Base-by-base conservation (phyloP, 1,140 invertebrate genomes). In the Pseudachorutes palmiensis region DNA sequence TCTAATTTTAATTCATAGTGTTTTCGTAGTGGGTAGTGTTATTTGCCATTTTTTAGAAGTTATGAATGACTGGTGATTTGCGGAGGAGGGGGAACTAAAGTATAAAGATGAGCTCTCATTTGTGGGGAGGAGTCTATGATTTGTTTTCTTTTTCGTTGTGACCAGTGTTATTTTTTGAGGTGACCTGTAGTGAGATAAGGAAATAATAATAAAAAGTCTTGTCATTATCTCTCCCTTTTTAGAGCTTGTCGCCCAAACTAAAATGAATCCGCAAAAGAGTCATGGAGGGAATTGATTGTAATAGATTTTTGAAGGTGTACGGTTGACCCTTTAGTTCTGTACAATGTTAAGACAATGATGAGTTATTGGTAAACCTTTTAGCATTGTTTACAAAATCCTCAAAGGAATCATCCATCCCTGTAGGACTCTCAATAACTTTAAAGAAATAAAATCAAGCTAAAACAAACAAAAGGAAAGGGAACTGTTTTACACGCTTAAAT, bases 381-480 rank as follows among this genome's bases (percentile, higher is more conserved):
- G 51, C 51, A 55, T 55, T 55, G 24, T 55, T 55, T 55, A 55
- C 51, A 26, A 55, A 14, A 45, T 45, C 36, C 36, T 19, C 36
- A 45, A 45, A 9, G 19, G 36, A 45, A 45, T 45, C 9, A 45
- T 45, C 9, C 36, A 12, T 45, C 36, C 36, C 19, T 45, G 36
- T 45, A 45, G 36, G 36, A 45, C 36, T 12, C 36, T 45, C 36
- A 45, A 45, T 45, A 45, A 45, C 36, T 45, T 45, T 45, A 19
- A 45, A 45, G 36, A 45, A 45, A 45, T 45, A 45, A 45, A 45
- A 45, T 45, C 9, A 45, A 45, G n/a, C n/a, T n/a, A n/a, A n/a
- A n/a, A n/a, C n/a, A 45, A 45, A 19, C 36, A 45, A 45, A 45
- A 12, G 9, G 36, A 45, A 45, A 45, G 9, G 36, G 19, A 45